Evolutionary conservation across 1,140 invertebrate genomes (phyloP), one percentile per base, ranked within the genome.

Genomic region (Bombus huntii): DNA sequence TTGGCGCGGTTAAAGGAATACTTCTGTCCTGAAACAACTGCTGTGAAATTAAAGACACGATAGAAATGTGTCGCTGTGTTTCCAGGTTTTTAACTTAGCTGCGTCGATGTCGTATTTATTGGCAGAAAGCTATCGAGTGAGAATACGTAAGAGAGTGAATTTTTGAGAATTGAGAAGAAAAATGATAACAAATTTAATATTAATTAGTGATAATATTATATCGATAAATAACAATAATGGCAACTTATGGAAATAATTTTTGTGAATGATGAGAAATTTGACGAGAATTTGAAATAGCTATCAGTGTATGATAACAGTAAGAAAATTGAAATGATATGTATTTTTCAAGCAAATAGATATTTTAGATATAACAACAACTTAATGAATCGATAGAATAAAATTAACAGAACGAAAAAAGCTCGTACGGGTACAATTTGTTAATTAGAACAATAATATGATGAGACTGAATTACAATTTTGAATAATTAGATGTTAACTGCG

Each of bases 41-140:
- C n/a, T 53, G 65, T 34, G 74, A 59, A 70, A 83, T 77, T 83
- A 77, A 83, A 83, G 74, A 3, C 53, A n/a, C 28, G 42, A 68
- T 79, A 79, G 68, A 79, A 68, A 68, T 79, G 65, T 37, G 42
- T 68, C 25, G 65, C 37, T 18, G 6, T n/a, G 81, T 77, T 68
- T 37, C 18, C 9, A 18, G 18, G 12, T 15, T 75, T 34, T 70
- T 70, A 37, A 83, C 15, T 37, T 65, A 1, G 28, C 53, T 34
- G 31, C 25, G 5, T 6, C 22, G 74, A 68, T 42, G 12, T 74
- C 12, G 25, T 34, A 15, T 34, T 31, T 8, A 8, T 39, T 15
- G 37, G 9, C 42, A 25, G 42, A 4, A 37, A 44, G 5, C 9
- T n/a, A 28, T 13, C 10, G 47, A 53, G 47, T 22, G 6, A 53